Conservation (phyloP, 1,140 invertebrate genomes). For the Tetraneura akinire region DNA sequence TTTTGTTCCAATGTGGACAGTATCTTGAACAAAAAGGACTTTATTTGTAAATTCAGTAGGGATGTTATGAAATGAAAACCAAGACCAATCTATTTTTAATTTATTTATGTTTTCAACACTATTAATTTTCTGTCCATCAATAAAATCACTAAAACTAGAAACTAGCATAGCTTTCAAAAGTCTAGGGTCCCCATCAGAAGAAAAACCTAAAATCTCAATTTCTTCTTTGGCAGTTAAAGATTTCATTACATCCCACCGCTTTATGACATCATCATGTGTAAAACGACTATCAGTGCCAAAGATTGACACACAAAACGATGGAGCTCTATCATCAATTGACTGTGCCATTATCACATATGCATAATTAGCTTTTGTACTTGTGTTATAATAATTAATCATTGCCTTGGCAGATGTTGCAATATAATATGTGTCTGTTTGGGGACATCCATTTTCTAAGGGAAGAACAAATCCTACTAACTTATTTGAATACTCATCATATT, state of each 20-base stretch:
- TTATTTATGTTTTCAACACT: not conserved
- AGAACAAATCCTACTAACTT: not conserved
- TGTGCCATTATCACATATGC: not conserved
- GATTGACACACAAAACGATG: not conserved
- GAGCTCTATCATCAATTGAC: not conserved
- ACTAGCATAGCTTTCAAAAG: not conserved
- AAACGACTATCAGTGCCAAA: not conserved
- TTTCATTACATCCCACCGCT: not conserved
- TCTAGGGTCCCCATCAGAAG: no score
- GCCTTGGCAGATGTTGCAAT: not conserved
- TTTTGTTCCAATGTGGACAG: not conserved
- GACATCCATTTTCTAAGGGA: not conserved
- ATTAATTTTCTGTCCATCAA: not conserved
- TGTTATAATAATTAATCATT: not conserved
- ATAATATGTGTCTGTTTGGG: not conserved
- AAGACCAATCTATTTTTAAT: constrained; percentile 3
- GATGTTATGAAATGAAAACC: not conserved
- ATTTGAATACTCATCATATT: not conserved
- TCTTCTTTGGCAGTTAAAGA: not conserved
- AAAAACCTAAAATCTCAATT: no score
- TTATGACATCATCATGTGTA: not conserved
- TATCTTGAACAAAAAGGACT: not conserved
- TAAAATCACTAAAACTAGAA: not conserved
- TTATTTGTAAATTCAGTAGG: not conserved
- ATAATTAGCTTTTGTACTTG: not conserved